These are phyloP conservation scores for Leptopilina myrica DNA, from an alignment of 2,888 invertebrate genomes.

Conservation along the genomic window DNA sequence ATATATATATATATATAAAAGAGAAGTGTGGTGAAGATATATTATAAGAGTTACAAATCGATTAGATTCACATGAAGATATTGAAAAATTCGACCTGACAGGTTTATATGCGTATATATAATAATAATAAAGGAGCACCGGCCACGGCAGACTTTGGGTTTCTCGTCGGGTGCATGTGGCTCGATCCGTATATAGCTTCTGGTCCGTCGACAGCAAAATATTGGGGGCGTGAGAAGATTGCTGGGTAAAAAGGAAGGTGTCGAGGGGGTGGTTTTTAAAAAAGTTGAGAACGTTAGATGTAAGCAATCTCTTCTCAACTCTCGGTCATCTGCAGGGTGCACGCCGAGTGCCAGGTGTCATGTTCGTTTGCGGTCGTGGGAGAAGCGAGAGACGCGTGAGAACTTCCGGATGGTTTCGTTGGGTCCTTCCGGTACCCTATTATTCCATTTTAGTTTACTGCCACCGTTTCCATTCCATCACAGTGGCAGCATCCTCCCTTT, in stretches of 20 bases:
- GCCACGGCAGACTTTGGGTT: conserved; percentile 43
- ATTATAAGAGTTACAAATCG: not conserved
- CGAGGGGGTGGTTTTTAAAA: conserved; percentile 33
- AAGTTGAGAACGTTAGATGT: conserved; percentile 59
- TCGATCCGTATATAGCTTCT: not conserved
- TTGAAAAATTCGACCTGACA: conserved; percentile 45
- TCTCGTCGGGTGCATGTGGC: not conserved
- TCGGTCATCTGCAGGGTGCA: conserved; percentile 62
- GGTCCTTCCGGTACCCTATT: conserved; percentile 75
- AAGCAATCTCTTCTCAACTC: conserved; percentile 56
- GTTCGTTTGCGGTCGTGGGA: conserved; percentile 74
- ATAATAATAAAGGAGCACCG: conserved; percentile 43
- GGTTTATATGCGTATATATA: conserved; percentile 10
- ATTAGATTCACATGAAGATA: conserved; percentile 23
- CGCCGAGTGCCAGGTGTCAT: conserved; percentile 75
- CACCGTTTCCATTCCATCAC: conserved; percentile 59
- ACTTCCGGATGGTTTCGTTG: conserved; percentile 75
- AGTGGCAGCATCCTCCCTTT: conserved; percentile 30
- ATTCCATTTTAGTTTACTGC: conserved; percentile 73
- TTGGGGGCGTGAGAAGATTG: conserved; percentile 35
- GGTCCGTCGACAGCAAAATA: not conserved
- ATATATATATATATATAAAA: too few relatives aligned
- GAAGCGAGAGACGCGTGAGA: conserved; percentile 76
- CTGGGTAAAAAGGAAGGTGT: conserved; percentile 28
- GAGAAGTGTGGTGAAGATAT: not conserved